phyloP scores from a whole-genome alignment of 2,797 vertebrate genomes.

The Cyclopterus lumpus region DNA sequence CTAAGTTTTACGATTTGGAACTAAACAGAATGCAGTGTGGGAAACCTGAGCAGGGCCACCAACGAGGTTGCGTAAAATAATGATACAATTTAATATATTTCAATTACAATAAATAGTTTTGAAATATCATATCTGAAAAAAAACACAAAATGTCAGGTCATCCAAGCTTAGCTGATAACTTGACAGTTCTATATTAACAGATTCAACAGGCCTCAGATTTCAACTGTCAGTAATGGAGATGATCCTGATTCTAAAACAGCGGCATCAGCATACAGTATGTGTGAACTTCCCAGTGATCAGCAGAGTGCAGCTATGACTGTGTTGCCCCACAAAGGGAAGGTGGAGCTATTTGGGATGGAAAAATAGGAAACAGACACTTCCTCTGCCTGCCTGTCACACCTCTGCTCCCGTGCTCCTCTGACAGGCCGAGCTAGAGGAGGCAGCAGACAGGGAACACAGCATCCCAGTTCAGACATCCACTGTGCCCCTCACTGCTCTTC shows the following conservation, averaged over 20 bases:
- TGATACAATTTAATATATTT: no score
- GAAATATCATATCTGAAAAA: no score
- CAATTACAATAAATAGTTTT: no score
- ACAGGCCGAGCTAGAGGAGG: constrained; percentile 20
- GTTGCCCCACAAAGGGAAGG: constrained; percentile 55
- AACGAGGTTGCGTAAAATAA: neutral
- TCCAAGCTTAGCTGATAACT: neutral
- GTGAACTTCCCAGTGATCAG: constrained; percentile 39
- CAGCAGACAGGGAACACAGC: neutral
- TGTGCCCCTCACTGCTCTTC: constrained; percentile 14
- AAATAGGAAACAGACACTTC: constrained; percentile 85
- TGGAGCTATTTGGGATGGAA: constrained; percentile 62
- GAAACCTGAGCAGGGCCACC: neutral
- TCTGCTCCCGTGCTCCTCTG: constrained; percentile 43
- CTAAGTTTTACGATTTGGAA: neutral
- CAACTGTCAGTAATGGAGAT: no score
- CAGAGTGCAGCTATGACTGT: constrained; percentile 9
- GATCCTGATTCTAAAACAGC: neutral
- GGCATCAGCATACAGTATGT: constrained; percentile 35
- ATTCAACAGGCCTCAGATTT: no score
- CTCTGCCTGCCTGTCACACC: constrained; percentile 54
- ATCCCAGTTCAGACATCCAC: neutral
- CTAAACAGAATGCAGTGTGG: neutral
- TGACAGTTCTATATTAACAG: no score
- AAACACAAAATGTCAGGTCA: no score